These are phyloP conservation scores for Lasaia peninsularis DNA, from an alignment of 1,140 invertebrate genomes.

Conservation along the genomic window DNA sequence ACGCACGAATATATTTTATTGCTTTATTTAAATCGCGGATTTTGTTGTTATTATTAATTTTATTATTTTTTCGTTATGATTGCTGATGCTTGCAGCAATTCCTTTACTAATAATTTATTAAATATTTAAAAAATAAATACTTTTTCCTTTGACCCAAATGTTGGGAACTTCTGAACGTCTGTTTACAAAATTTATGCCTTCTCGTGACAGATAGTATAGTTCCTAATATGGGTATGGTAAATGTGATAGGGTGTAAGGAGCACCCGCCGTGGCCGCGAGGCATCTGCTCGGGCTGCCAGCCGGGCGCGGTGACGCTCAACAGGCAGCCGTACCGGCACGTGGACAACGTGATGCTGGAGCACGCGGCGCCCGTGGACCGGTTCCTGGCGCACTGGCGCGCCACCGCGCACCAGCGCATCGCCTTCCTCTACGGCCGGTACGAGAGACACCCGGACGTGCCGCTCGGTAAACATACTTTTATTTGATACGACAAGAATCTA, in stretches of 20 bases:
- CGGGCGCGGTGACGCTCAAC: conserved; percentile 97
- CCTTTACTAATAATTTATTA: too few relatives aligned
- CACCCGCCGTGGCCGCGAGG: conserved; percentile 99
- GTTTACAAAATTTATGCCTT: too few relatives aligned
- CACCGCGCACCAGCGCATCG: conserved; percentile 95
- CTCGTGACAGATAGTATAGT: too few relatives aligned
- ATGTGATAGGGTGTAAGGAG: conserved; percentile 88
- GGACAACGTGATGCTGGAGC: conserved; percentile 99
- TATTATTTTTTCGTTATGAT: too few relatives aligned
- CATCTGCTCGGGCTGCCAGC: conserved; percentile 99
- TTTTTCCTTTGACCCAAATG: too few relatives aligned
- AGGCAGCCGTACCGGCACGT: conserved; percentile 96
- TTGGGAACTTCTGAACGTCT: too few relatives aligned
- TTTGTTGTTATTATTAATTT: too few relatives aligned
- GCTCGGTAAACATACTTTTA: conserved; percentile 79
- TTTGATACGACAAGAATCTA: too few relatives aligned
- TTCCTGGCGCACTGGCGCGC: conserved; percentile 98
- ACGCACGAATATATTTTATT: too few relatives aligned
- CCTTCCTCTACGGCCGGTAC: conserved; percentile 95
- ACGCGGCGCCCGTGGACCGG: conserved; percentile 94
- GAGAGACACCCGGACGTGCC: conserved; percentile 96
- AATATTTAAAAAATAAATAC: too few relatives aligned
- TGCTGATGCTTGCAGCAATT: too few relatives aligned
- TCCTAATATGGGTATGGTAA: background rate
- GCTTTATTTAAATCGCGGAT: too few relatives aligned